These are phyloP conservation scores for Podotricha telesiphe DNA, from an alignment of 2,888 invertebrate species.

Conservation along the genomic window DNA sequence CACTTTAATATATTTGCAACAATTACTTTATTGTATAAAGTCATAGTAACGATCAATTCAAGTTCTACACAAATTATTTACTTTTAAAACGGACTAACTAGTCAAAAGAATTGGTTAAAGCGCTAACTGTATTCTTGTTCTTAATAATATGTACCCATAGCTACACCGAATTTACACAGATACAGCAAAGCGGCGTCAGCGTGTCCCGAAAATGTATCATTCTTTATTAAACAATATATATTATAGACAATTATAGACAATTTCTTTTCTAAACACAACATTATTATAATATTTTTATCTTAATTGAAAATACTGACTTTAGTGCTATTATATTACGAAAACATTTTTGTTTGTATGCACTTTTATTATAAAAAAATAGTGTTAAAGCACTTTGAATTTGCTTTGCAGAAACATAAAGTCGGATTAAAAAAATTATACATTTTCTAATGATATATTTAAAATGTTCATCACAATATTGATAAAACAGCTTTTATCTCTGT, in stretches of 20 bases:
- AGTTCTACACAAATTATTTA: too few species aligned
- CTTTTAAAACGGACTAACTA: conserved; percentile 7
- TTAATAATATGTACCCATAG: conserved; percentile 2
- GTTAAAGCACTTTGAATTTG: too few species aligned
- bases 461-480: conserved; percentile 16
- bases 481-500: conserved; percentile 25
- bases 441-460: neutral
- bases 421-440: too few species aligned
- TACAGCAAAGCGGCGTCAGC: neutral
- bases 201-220: neutral
- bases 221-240: too few species aligned
- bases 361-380: too few species aligned
- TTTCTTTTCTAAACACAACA: neutral
- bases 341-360: too few species aligned
- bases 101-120: conserved; percentile 12
- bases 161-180: conserved; percentile 14
- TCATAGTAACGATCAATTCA: too few species aligned
- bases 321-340: too few species aligned
- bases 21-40: too few species aligned
- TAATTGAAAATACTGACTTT: neutral
- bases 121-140: conserved; percentile 15
- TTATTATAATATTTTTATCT: too few species aligned
- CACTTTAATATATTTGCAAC: too few species aligned
- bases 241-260: neutral
- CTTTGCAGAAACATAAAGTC: too few species aligned